These are phyloP conservation scores for Oceanites oceanicus DNA, from an alignment of 2,113 vertebrate genomes.

Conservation along the genomic window DNA sequence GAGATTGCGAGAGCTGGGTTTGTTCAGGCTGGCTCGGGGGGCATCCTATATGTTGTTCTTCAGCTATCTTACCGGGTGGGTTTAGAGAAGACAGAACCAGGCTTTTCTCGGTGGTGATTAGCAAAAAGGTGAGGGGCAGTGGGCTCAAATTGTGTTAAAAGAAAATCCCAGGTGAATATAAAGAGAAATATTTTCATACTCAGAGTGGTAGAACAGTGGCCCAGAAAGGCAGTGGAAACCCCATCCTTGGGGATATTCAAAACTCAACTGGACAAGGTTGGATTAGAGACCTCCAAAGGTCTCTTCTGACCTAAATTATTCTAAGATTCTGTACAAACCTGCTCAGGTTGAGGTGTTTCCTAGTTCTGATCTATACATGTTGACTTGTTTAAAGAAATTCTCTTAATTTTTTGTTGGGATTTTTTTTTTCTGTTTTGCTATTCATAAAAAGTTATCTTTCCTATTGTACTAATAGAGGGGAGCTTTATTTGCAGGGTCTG, in stretches of 20 bases:
- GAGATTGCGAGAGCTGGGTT: background rate
- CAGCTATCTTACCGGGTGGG: background rate
- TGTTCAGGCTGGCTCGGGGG: background rate
- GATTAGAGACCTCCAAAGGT: background rate
- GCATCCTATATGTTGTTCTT: background rate
- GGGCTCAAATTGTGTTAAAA: background rate
- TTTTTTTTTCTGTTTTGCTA: background rate
- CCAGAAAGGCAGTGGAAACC: background rate
- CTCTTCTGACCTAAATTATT: background rate
- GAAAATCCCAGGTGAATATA: background rate
- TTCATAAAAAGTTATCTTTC: background rate
- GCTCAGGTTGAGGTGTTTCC: constrained; percentile 1
- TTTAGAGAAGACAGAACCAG: background rate
- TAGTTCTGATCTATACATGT: background rate
- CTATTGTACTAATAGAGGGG: background rate
- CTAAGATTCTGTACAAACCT: background rate
- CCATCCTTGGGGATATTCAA: background rate
- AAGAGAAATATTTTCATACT: background rate
- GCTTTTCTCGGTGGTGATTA: background rate
- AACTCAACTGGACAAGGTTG: background rate
- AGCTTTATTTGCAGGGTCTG: constrained; percentile 55
- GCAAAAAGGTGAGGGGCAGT: background rate
- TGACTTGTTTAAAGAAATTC: background rate
- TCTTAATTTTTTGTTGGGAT: background rate
- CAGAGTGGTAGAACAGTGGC: background rate